Evolutionary conservation across 2,888 invertebrate species (phyloP), one percentile per base, ranked within the genome.

Genomic region (Choreutis nemorana): DNA sequence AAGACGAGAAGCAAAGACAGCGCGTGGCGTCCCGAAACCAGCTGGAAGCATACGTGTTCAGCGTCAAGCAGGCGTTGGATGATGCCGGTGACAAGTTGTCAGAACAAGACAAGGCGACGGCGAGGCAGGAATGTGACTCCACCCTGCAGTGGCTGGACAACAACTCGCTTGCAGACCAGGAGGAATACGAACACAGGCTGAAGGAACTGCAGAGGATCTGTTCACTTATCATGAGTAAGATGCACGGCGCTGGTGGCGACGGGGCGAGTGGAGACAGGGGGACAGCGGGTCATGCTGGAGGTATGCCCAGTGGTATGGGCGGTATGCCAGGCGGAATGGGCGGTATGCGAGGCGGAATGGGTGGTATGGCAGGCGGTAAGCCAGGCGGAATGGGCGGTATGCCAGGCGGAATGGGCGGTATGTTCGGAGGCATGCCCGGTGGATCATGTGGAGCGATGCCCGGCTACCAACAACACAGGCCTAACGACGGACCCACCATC

Each of bases 131-230:
- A 36, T 86, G 86, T 44, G 82, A 83, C 4, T 84, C 84, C 22
- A 73, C 83, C 12, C 54, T 90, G 28, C 73, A 72, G 34, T 91
- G 91, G 91, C 62, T 91, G 40, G 90, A 90, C 54, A 64, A 71
- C 50, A 89, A 85, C 66, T 80, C 77, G 20, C 70, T 79, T 41
- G 88, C 84, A 4, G 87, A 83, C 32, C 84, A 81, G 50, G 87
- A 82, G 4, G 87, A 85, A 51, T 85, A 75, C 45, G 84, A 86
- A 34, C 77, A 83, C 44, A 81, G 78, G 40, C 50, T 84, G 39
- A 78, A 83, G 39, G 85, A 87, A 33, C 34, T 87, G 16, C 83
- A 84, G 45, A 72, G 70, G 31, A 59, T 68, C 8, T 85, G 85
- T 45, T 77, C 52, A 55, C 87, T 81, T 1, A 43, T 81, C 23